Base-by-base conservation (phyloP, 2,797 vertebrate species). In the Odontamblyopus rebecca region DNA sequence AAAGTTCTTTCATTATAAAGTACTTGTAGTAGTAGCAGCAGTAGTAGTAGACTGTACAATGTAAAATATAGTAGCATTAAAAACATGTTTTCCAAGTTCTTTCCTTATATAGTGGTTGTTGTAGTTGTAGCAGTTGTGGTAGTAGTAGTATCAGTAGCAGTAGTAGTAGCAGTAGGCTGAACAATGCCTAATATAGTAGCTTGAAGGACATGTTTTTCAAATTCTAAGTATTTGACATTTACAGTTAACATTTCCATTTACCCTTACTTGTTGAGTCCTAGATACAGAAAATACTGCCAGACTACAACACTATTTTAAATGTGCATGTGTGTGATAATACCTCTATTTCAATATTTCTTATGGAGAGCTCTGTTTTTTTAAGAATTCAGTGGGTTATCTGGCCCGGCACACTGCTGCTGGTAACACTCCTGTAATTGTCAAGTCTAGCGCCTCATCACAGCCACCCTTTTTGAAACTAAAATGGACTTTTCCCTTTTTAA, bases 361-460 rank as follows among this genome's bases (percentile, higher is more conserved):
- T 80, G 81, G 85, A 90, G 79, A 74, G 78, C 82, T 38, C 27
- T 71, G 71, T 80, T 77, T 89, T 44, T 23, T 44, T 65, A 92
- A 86, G 90, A 89, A 90, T 86, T 71, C 76, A 68, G 81, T 77
- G 78, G 88, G 83, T 92, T 89, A 92, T 93, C 90, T 86, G 76
- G 6, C 19, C 69, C 79, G 79, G 78, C 78, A 19, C 85, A 74
- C 75, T 23, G 78, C 70, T 53, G 72, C 79, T 83, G 64, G 71
- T 68, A 78, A 75, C 74, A 74, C 82, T 86, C 79, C 62, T 89
- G 86, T 90, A 90, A 91, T 90, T 90, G 88, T 92, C 86, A 78
- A 85, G 78, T 82, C 86, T 85, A 84, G 79, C 72, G 62, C 80
- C 85, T 86, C 85, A 76, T 61, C 78, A 77, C 82, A 85, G 81